These are phyloP conservation scores for Neoitamus cyanurus DNA, from an alignment of 2,888 invertebrate genomes.

Conservation along the genomic window DNA sequence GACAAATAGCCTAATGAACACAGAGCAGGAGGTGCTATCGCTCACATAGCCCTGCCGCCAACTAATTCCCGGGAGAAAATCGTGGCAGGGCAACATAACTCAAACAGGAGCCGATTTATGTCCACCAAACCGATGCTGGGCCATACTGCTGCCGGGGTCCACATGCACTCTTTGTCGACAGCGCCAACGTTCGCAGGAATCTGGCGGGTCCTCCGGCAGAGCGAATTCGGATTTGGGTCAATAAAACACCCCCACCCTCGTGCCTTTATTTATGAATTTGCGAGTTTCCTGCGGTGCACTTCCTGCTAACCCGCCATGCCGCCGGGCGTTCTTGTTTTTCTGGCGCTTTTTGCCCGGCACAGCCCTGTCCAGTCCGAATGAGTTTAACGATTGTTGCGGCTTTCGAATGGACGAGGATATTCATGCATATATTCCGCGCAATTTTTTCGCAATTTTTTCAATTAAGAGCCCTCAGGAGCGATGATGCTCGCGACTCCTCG, in stretches of 20 bases:
- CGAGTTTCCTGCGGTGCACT: slow-evolving; percentile 36
- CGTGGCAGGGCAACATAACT: slow-evolving; percentile 19
- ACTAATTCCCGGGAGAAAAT: slow-evolving; percentile 26
- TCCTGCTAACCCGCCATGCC: background rate
- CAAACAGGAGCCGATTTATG: slow-evolving; percentile 34
- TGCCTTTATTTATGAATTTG: slow-evolving; percentile 36
- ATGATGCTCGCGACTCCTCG: background rate
- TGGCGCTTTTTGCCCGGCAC: background rate
- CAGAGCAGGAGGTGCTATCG: background rate
- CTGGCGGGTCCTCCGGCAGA: slow-evolving; percentile 2
- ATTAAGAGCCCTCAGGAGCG: slow-evolving; percentile 8
- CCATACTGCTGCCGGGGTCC: background rate
- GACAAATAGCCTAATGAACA: slow-evolving; percentile 43
- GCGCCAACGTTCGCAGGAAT: background rate
- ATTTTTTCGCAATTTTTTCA: slow-evolving; percentile 22
- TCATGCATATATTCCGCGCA: background rate
- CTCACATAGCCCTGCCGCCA: background rate
- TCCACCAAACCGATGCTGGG: slow-evolving; percentile 28
- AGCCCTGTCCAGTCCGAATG: background rate
- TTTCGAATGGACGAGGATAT: slow-evolving; percentile 4
- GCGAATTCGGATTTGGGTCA: slow-evolving; percentile 40
- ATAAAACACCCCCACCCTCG: slow-evolving; percentile 26
- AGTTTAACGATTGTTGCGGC: slow-evolving; percentile 40
- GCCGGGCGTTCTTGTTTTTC: background rate
- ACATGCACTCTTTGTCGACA: background rate